Conservation (phyloP, 2,888 invertebrate species). For the Drosophila demipolita region DNA sequence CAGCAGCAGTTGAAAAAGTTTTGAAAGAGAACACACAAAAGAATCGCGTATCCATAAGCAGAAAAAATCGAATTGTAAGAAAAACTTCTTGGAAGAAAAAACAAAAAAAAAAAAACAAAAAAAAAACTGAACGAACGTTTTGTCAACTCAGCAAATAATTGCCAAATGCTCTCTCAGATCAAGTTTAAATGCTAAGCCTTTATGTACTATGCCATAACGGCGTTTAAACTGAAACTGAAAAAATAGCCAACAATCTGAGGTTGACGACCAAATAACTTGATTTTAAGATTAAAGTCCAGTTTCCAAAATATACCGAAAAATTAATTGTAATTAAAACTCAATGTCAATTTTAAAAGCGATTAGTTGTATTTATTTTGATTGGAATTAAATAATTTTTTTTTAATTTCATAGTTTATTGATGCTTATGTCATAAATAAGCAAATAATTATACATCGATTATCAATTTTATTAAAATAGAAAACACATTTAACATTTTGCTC, state of each 20-base stretch:
- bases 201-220: background rate
- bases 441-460: background rate
- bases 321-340: background rate
- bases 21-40: constrained; percentile 13
- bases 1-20: constrained; percentile 25
- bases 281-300: background rate
- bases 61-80: constrained; percentile 17
- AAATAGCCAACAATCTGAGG: background rate
- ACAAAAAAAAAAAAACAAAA: background rate
- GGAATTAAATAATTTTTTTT: background rate
- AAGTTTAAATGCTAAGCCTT: background rate
- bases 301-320: no score
- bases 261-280: background rate
- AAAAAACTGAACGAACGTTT: constrained; percentile 21
- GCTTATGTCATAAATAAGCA: background rate
- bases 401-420: background rate
- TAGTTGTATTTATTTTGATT: background rate
- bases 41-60: background rate
- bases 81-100: constrained; percentile 53
- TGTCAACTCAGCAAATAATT: constrained; percentile 42
- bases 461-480: background rate
- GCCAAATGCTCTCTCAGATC: constrained; percentile 10
- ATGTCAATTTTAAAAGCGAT: background rate
- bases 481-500: background rate
- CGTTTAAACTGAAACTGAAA: background rate